Evolutionary conservation across 2,888 invertebrate species (phyloP).

Genomic region (Helobdella robusta): DNA sequence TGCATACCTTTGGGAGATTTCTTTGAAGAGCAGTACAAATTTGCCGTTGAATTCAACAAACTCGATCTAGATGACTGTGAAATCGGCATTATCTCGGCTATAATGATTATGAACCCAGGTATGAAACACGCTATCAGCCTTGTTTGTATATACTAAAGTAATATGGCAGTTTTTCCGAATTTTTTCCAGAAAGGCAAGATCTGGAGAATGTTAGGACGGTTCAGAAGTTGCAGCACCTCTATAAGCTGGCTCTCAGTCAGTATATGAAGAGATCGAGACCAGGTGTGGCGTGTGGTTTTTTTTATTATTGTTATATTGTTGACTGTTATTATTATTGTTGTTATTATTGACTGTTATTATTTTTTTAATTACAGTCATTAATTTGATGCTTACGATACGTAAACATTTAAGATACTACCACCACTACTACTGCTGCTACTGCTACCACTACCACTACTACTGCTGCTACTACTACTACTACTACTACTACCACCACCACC

Average conservation of each 20-base stretch:
- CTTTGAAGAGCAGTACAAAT: conserved; percentile 45
- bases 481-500: conserved; percentile 37
- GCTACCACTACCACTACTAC: not conserved
- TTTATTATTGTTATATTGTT: not conserved
- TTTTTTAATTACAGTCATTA: not conserved
- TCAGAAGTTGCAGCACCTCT: conserved; percentile 42
- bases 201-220: conserved; percentile 41
- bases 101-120: conserved; percentile 48
- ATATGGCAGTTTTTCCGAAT: too few species aligned
- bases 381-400: not conserved
- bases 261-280: conserved; percentile 40
- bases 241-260: conserved; percentile 42
- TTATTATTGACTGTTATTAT: not conserved
- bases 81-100: conserved; percentile 44
- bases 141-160: too few species aligned
- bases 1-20: conserved; percentile 31
- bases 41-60: conserved; percentile 42
- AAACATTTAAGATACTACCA: not conserved
- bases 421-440: not conserved
- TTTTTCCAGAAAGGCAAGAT: conserved; percentile 39
- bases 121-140: too few species aligned
- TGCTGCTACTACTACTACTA: conserved; percentile 36
- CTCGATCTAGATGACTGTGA: conserved; percentile 43
- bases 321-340: too few species aligned
- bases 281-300: conserved; percentile 20